Evolutionary conservation across 1,140 invertebrate species (phyloP).

Genomic region (Pseudomyrmex dendroicus): DNA sequence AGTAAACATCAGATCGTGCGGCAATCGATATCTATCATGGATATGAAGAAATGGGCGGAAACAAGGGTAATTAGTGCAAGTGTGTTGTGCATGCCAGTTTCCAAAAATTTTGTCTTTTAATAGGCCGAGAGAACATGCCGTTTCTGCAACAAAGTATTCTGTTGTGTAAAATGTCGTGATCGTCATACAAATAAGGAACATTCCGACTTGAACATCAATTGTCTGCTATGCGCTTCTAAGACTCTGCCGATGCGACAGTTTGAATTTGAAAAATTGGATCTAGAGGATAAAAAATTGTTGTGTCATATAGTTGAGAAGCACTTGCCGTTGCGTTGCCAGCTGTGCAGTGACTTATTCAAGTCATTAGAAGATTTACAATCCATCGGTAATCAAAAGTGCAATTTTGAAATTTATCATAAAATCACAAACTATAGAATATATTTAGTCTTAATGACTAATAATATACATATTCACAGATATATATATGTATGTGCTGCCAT

Average conservation of each 20-base stretch:
- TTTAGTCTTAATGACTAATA: background rate
- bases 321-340: conserved; percentile 70
- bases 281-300: conserved; percentile 62
- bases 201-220: conserved; percentile 56
- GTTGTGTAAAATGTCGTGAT: conserved; percentile 70
- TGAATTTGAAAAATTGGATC: conserved; percentile 19
- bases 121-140: conserved; percentile 64
- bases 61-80: conserved; percentile 45
- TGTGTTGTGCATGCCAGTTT: background rate
- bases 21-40: conserved; percentile 30
- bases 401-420: no score
- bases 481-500: no score
- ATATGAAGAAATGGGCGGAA: background rate
- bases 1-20: conserved; percentile 60
- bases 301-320: conserved; percentile 70
- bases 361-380: conserved; percentile 62
- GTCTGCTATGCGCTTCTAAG: conserved; percentile 66
- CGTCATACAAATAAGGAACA: conserved; percentile 70
- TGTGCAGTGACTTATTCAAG: conserved; percentile 68
- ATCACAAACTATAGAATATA: background rate
- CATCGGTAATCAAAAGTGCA: conserved; percentile 53
- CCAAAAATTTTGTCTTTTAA: conserved; percentile 29
- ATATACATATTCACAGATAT: no score
- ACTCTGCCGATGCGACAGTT: conserved; percentile 48
- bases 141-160: conserved; percentile 73